Base-by-base conservation (phyloP, 2,888 invertebrate genomes). In the Polydesmus complanatus region DNA sequence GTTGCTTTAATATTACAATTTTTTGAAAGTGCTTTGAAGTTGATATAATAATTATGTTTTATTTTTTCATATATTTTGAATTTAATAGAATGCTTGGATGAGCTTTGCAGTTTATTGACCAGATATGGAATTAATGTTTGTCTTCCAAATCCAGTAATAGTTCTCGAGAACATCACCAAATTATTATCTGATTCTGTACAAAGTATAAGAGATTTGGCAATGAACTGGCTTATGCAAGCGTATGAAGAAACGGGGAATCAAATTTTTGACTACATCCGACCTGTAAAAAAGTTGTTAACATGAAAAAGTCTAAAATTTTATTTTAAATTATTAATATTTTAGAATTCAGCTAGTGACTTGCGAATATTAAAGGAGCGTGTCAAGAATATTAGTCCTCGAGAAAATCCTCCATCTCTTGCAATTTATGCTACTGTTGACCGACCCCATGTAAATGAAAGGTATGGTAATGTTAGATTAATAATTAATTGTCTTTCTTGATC, bases 141-240 rank as follows among this genome's bases (percentile, higher is more conserved):
- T 74, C 83, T 87, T 67, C 87, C 92, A 0, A 81, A 86, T 0
- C 84, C 88, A 1, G 80, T 81, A 26, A 83, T 81, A 1, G 87
- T 94, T 0, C 75, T 97, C 2, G 88, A 88, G 72, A 88, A 92
- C 75, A 83, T 98, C 21, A 95, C 95, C 0, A 84, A 87, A 51
- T 94, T 95, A 73, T 96, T 98, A 70, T 88, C 92, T 0, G 96
- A 98, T 76, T 78, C 95, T 26, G 97, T 98, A 74, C 95, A 94
- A 75, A 84, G 88, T 1, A 97, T 98, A 51, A 81, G 98, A 54
- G 95, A 90, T 71, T 94, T 95, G 0, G 95, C 97, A 0, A 79
- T 98, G 57, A 97, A 96, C 78, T 89, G 91, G 68, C 83, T 95
- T 60, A 88, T 95, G 0, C 84, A 86, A 67, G 94, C 89, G 0